Conservation (phyloP, 2,888 invertebrate species). For the Charanyca ferruginea region DNA sequence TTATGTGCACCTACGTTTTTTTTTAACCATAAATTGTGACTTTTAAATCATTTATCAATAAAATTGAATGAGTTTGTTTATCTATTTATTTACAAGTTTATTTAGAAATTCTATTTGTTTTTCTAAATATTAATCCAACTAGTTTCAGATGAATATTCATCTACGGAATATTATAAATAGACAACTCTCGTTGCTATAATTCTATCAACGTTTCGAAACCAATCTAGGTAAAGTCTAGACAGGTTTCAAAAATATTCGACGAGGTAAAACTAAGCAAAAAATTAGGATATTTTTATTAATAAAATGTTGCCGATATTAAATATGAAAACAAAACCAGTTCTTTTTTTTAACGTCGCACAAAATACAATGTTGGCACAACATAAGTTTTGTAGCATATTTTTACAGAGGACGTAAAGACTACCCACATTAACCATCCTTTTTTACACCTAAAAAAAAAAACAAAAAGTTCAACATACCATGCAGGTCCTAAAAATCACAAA, state of each 20-base stretch:
- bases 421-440: not conserved
- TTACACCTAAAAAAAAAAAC: not conserved
- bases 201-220: not conserved
- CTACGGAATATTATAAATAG: too few relatives aligned
- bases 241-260: not conserved
- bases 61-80: too few relatives aligned
- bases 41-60: too few relatives aligned
- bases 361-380: not conserved
- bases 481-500: not conserved
- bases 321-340: not conserved
- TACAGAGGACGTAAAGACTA: not conserved
- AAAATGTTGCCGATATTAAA: not conserved
- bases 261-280: conserved; percentile 2
- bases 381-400: not conserved
- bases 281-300: not conserved
- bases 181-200: too few relatives aligned
- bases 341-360: too few relatives aligned
- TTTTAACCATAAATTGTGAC: too few relatives aligned
- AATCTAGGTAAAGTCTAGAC: not conserved
- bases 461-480: conserved; percentile 35
- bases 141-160: too few relatives aligned
- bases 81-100: too few relatives aligned
- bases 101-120: too few relatives aligned
- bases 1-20: too few relatives aligned
- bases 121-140: too few relatives aligned